These are phyloP conservation scores for Helicolenus hilgendorfi DNA, from an alignment of 2,797 vertebrate species.

Conservation along the genomic window DNA sequence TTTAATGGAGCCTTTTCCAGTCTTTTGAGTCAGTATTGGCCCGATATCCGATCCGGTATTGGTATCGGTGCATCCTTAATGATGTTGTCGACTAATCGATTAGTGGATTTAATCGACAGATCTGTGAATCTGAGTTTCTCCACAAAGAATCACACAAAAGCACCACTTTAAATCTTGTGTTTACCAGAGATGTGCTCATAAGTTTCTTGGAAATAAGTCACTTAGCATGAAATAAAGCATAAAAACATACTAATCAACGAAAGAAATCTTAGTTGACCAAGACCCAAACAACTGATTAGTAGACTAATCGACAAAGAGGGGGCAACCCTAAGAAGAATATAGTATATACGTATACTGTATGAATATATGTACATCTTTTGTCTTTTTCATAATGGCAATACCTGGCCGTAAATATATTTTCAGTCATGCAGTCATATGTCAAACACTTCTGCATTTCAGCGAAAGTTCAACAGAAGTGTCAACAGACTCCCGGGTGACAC, in stretches of 20 bases:
- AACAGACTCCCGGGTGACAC: constrained; percentile 32
- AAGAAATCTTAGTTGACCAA: not conserved
- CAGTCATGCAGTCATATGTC: not conserved
- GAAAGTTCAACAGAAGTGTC: constrained; percentile 35
- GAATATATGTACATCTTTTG: not conserved
- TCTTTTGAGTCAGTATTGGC: not conserved
- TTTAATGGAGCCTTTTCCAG: not conserved
- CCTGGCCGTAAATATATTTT: not conserved
- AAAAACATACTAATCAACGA: not conserved
- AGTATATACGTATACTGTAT: not conserved
- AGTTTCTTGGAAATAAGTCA: not conserved
- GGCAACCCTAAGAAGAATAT: not conserved
- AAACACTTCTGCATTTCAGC: constrained; percentile 27
- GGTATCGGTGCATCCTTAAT: not conserved
- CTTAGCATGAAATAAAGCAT: not conserved
- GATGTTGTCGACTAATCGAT: not conserved
- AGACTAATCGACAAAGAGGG: not conserved
- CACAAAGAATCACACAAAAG: not conserved
- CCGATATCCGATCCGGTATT: not conserved
- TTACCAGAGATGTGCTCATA: not conserved
- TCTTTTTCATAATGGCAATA: not conserved
- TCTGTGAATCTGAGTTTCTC: not conserved
- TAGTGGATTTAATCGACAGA: not conserved
- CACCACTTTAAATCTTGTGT: not conserved
- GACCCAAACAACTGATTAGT: not conserved